Evolutionary conservation across 2,113 vertebrate genomes (phyloP).

Genomic region (Epinephelus fuscoguttatus): DNA sequence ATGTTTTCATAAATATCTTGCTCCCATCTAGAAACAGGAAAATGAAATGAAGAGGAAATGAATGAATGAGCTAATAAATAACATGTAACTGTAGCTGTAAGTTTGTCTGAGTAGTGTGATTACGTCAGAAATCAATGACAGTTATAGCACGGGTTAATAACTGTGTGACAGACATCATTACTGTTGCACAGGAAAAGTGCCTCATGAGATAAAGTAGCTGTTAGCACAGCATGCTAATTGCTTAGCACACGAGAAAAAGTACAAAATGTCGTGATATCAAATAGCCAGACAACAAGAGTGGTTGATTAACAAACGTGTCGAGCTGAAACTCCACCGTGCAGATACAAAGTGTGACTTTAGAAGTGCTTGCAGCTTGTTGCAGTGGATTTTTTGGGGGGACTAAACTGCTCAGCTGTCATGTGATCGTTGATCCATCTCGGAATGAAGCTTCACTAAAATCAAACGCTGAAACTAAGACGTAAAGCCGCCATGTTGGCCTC

Average conservation of each 20-base stretch:
- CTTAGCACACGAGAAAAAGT: constrained; percentile 1
- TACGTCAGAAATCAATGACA: not conserved
- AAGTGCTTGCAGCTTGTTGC: constrained; percentile 1
- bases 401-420: constrained; percentile 77
- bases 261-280: not conserved
- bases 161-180: not conserved
- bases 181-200: not conserved
- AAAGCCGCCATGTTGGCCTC: not conserved
- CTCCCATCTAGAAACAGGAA: not conserved
- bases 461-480: not conserved
- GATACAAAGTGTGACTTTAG: not conserved
- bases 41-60: not conserved
- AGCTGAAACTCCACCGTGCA: not conserved
- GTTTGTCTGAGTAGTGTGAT: rapidly evolving
- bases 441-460: constrained; percentile 25
- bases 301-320: not conserved
- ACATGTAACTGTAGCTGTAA: not conserved
- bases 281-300: not conserved
- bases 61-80: constrained; percentile 4
- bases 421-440: constrained; percentile 71
- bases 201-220: not conserved
- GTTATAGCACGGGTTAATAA: not conserved
- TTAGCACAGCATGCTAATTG: constrained; percentile 61
- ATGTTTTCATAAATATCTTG: not conserved
- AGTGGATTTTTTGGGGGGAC: not conserved